These are phyloP conservation scores for Eubucco bourcierii DNA, from an alignment of 2,113 vertebrate species.

Conservation along the genomic window DNA sequence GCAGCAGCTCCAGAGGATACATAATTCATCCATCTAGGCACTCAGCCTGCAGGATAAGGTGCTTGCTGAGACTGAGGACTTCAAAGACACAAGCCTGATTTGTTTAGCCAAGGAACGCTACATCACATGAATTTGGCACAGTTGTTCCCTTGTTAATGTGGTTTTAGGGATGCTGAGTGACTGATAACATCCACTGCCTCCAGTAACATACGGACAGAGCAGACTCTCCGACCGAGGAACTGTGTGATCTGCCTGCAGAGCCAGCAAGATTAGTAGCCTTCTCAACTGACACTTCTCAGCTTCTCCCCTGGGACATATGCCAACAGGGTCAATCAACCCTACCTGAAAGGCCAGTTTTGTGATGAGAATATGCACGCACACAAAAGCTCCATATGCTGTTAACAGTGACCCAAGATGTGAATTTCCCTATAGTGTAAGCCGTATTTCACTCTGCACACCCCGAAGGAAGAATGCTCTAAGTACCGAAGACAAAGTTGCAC, in stretches of 20 bases:
- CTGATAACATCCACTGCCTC: background rate
- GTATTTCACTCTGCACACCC: background rate
- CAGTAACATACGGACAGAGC: background rate
- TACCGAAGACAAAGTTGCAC: background rate
- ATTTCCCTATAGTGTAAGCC: background rate
- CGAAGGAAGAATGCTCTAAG: background rate
- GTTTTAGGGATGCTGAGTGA: background rate
- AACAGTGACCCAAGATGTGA: background rate
- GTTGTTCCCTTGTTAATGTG: background rate
- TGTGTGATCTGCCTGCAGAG: background rate
- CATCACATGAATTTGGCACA: background rate
- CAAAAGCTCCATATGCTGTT: background rate
- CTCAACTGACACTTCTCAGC: background rate
- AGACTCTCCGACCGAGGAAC: background rate
- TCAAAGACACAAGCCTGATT: background rate
- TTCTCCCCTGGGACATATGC: background rate
- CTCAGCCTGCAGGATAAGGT: background rate
- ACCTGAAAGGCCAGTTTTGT: background rate
- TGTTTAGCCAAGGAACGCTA: background rate
- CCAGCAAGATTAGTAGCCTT: background rate
- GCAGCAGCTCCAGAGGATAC: conserved; percentile 11
- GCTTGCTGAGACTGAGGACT: background rate
- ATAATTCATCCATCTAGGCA: background rate
- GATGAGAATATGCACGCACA: background rate
- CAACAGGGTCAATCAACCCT: background rate